Evolutionary conservation across 1,140 invertebrate genomes (phyloP).

Genomic region (Gonatopus flavifemur): DNA sequence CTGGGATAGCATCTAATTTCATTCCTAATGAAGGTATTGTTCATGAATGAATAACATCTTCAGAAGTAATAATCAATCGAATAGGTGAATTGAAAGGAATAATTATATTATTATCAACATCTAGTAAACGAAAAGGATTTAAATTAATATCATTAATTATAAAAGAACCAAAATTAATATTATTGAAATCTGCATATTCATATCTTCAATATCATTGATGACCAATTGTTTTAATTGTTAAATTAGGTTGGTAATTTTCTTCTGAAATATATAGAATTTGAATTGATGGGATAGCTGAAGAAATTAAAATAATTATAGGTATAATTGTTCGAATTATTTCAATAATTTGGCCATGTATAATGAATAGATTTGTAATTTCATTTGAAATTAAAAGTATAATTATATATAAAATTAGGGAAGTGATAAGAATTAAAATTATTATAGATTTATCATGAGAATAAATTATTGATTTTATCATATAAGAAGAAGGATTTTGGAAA

Average conservation of each 20-base stretch:
- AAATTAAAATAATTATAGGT: slow-evolving; percentile 2
- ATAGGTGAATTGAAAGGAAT: slow-evolving; percentile 62
- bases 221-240: slow-evolving; percentile 62
- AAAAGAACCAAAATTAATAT: slow-evolving; percentile 67
- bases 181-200: slow-evolving; percentile 66
- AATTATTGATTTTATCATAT: slow-evolving; percentile 64
- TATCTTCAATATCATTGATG: slow-evolving; percentile 73
- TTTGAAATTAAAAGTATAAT: slow-evolving; percentile 61
- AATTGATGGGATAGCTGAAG: slow-evolving; percentile 65
- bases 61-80: slow-evolving; percentile 62
- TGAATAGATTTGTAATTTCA: slow-evolving; percentile 44
- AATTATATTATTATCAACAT: slow-evolving; percentile 65
- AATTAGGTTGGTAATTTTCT: neutral
- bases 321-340: slow-evolving; percentile 67
- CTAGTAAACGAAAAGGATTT: slow-evolving; percentile 61
- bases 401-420: slow-evolving; percentile 60
- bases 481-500: slow-evolving; percentile 61
- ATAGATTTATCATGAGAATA: slow-evolving; percentile 36
- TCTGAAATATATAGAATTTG: slow-evolving; percentile 61
- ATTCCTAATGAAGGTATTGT: slow-evolving; percentile 64
- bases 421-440: slow-evolving; percentile 43
- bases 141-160: slow-evolving; percentile 58
- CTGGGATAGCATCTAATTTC: slow-evolving; percentile 69
- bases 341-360: slow-evolving; percentile 58
- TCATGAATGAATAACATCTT: slow-evolving; percentile 73